Base-by-base conservation (phyloP, 2,113 vertebrate species). In the Ceyx margarethae region DNA sequence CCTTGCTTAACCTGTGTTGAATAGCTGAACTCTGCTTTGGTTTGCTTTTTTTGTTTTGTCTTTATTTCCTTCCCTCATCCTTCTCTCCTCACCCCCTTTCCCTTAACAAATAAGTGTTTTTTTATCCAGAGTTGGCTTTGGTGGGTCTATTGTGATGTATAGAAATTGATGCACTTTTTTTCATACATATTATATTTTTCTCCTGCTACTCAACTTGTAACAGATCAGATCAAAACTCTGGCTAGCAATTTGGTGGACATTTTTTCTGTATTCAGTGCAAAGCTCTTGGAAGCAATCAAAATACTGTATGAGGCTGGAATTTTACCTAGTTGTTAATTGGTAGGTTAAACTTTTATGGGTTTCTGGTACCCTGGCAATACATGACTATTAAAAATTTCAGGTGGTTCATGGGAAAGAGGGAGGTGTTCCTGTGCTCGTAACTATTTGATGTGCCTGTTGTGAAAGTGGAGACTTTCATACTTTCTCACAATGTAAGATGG, bases 331-430 rank as follows among this genome's bases (percentile, higher is more conserved):
- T 98, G 96, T 98, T 98, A 98, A 98, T 98, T 98, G 96, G 97
- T 96, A 97, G 97, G 97, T 97, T 98, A 97, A 97, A 96, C 90
- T 97, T 98, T 98, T 98, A 98, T 97, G 95, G 93, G 97, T 98
- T 98, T 98, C 97, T 98, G 97, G 98, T 98, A 98, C 97, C 97
- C 97, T 97, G 97, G 97, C 3, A 92, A 97, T 98, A 98, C 96
- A 97, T 92, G 96, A 97, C 97, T 98, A 98, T 98, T 98, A 98
- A 98, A 98, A 97, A 96, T 98, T 98, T 97, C 97, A 98, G 98
- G 98, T 98, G 98, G 97, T 98, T 98, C 94, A 96, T 84, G 91
- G 88, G 37, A 93, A 91, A 94, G 96, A 96, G 94, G 96, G 94
- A 96, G 94, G 95, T 95, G 97, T 97, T 98, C 96, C 96, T 96